Evolutionary conservation across 2,888 invertebrate species (phyloP), one percentile per base, ranked within the genome.

Genomic region (Agrochola lota): DNA sequence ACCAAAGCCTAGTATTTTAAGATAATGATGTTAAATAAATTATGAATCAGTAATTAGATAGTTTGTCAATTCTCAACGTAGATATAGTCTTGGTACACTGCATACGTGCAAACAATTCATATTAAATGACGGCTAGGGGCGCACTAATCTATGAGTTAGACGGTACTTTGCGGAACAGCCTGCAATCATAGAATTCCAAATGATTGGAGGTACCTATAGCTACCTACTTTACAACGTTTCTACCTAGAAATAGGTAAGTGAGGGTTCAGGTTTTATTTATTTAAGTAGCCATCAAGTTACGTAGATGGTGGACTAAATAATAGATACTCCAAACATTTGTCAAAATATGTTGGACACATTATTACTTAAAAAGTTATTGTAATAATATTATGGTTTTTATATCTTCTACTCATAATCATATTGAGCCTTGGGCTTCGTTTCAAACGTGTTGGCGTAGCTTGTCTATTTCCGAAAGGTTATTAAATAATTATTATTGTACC

Each of bases 401-500:
- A 67, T 70, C 46, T 66, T 30, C 4, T 35, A 67, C 30, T 84
- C 11, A 2, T 66, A 68, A 78, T 83, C 49, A 43, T 68, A 57
- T 52, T 5, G 15, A n/a, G 30, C 67, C 71, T 84, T 84, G 55
- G 66, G 30, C 35, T 71, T 66, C 71, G n/a, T 52, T 77, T 49
- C 7, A 23, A 70, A 63, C n/a, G 26, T 26, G 43, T 57, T 55
- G n/a, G 20, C 62, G 60, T 60, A 55, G 6, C 62, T 49, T 67
- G 70, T 83, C 55, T 78, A 57, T 80, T 78, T 83, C 55, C 15
- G 20, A 79, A 78, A 70, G 52, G 52, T 57, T 69, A 57, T 69
- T 83, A 69, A 55, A 52, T 78, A 71, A 71, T 84, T 79, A 84
- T 84, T 79, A 57, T 71, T 62, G 40, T 80, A 62, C 23, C 66